Evolutionary conservation across 2,797 vertebrate species (phyloP).

Genomic region (Cossypha dichroa): DNA sequence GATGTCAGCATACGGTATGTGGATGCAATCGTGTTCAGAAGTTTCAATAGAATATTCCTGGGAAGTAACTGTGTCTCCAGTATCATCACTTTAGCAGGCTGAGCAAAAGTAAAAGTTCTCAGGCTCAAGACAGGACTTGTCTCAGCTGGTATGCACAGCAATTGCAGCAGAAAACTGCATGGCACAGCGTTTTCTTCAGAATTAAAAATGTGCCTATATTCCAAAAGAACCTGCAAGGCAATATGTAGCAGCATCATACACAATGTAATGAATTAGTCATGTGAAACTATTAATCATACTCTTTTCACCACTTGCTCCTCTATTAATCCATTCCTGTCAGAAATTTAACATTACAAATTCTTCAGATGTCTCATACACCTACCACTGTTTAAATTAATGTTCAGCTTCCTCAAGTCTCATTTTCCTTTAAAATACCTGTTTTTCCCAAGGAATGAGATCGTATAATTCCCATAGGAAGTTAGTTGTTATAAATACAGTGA

Average conservation of each 20-base stretch:
- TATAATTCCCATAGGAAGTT: not conserved
- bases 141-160: not conserved
- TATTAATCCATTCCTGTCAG: slow-evolving; percentile 37
- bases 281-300: slow-evolving; percentile 54
- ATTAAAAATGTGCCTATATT: slow-evolving; percentile 8
- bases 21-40: not conserved
- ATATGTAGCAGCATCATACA: slow-evolving; percentile 12
- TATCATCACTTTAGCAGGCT: not conserved
- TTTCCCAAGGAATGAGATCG: not conserved
- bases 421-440: not conserved
- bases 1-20: rapidly evolving
- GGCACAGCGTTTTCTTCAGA: slow-evolving; percentile 8
- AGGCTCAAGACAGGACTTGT: not conserved
- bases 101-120: not conserved
- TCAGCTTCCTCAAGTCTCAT: not conserved
- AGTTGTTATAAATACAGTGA: not conserved
- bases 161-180: not conserved
- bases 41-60: not conserved
- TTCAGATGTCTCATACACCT: not conserved
- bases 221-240: slow-evolving; percentile 6
- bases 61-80: not conserved
- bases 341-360: slow-evolving; percentile 37
- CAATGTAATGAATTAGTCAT: slow-evolving; percentile 47
- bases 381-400: slow-evolving; percentile 33
- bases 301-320: not conserved